Conservation (phyloP, 2,888 invertebrate species). For the Dioctria linearis region DNA sequence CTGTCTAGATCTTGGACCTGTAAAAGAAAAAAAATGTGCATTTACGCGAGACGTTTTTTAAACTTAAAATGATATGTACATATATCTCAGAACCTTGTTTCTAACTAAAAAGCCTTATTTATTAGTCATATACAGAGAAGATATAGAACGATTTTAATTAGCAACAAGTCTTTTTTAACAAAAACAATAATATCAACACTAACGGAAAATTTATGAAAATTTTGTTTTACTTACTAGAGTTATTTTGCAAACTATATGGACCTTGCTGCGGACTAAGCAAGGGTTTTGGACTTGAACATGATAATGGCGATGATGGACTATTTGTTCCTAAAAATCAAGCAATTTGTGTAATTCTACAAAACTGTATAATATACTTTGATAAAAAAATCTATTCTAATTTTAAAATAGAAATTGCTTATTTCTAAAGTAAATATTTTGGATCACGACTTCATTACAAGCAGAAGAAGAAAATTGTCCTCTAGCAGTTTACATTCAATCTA, state of each 20-base stretch:
- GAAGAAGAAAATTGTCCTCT: neutral
- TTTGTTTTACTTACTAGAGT: constrained; percentile 62
- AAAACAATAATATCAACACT: constrained; percentile 27
- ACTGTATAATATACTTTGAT: constrained; percentile 7
- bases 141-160: constrained; percentile 39
- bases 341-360: constrained; percentile 55
- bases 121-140: constrained; percentile 19
- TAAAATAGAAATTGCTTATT: constrained; percentile 16
- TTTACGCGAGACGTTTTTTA: neutral
- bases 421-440: constrained; percentile 1
- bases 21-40: constrained; percentile 33
- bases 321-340: constrained; percentile 66
- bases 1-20: constrained; percentile 71
- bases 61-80: neutral
- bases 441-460: constrained; percentile 13
- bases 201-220: constrained; percentile 42
- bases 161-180: constrained; percentile 36
- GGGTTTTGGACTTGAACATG: constrained; percentile 71
- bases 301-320: constrained; percentile 71
- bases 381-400: constrained; percentile 24
- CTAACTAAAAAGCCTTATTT: constrained; percentile 33
- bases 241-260: constrained; percentile 68
- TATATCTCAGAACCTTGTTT: constrained; percentile 19
- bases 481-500: neutral
- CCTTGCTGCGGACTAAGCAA: constrained; percentile 70